A percentile compares a stretch with the other conserved stretches of the same genome.
phyloP scores from a whole-genome alignment of 2,113 vertebrate genomes.

The Delphinapterus leucas region DNA sequence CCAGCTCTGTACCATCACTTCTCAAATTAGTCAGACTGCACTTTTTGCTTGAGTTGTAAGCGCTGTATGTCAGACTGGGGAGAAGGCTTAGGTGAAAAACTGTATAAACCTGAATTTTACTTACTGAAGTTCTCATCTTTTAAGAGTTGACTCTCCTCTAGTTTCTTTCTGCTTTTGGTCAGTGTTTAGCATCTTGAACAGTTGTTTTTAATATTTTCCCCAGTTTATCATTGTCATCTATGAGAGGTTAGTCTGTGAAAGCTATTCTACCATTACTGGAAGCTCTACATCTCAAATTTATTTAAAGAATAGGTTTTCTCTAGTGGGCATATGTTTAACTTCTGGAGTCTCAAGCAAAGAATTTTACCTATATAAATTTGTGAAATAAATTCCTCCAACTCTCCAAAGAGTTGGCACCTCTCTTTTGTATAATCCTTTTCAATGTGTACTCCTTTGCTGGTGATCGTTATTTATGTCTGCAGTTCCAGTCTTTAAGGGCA shows the following conservation, averaged over 20 bases:
- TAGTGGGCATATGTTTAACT: not conserved
- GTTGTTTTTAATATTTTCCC: not conserved
- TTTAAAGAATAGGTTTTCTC: slow-evolving; percentile 22
- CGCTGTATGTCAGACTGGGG: not conserved
- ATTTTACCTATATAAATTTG: not conserved
- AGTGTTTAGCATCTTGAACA: not conserved
- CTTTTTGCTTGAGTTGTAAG: not conserved
- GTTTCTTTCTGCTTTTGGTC: not conserved
- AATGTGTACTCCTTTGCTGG: not conserved
- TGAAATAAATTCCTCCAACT: not conserved
- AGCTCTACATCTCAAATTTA: not conserved
- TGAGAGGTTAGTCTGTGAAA: not conserved
- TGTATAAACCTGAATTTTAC: not conserved
- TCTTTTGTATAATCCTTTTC: not conserved
- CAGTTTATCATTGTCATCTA: not conserved
- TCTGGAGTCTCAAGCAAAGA: not conserved
- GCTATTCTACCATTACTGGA: not conserved
- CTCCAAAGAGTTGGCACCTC: not conserved
- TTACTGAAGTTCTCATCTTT: not conserved
- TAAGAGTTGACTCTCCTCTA: not conserved
- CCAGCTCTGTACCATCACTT: not conserved
- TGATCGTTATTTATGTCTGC: not conserved
- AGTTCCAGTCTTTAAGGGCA: not conserved
- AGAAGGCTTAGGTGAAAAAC: not conserved
- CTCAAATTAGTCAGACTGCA: not conserved